Conservation (phyloP, 2,888 invertebrate species). For the Limenitis camilla region DNA sequence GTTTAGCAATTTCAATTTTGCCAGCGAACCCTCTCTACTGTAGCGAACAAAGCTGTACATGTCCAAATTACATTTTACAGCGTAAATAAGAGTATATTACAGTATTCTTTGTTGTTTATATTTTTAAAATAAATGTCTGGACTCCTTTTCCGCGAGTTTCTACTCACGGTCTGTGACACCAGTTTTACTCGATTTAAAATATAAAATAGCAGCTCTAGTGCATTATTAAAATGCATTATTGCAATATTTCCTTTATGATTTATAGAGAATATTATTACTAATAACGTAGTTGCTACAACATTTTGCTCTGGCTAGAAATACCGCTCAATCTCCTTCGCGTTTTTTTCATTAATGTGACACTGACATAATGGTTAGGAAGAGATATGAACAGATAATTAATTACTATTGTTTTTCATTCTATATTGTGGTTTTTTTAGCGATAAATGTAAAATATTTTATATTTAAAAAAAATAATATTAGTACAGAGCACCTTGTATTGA, state of each 20-base stretch:
- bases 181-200: not conserved
- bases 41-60: slow-evolving; percentile 9
- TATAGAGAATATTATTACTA: too few species aligned
- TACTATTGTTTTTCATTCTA: too few species aligned
- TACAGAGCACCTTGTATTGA: too few species aligned
- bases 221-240: not conserved
- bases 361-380: too few species aligned
- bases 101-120: not conserved
- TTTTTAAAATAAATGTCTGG: not conserved
- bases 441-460: too few species aligned
- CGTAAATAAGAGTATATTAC: slow-evolving; percentile 4
- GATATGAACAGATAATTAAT: too few species aligned
- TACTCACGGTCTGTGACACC: not conserved
- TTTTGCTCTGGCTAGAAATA: not conserved
- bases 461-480: too few species aligned
- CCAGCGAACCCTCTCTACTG: slow-evolving; percentile 11
- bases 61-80: slow-evolving; percentile 10
- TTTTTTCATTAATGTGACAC: too few species aligned
- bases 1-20: slow-evolving; percentile 22
- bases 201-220: too few species aligned
- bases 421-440: too few species aligned
- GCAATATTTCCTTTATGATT: too few species aligned
- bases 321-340: too few species aligned
- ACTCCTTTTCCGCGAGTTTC: not conserved
- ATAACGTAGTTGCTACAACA: not conserved